phyloP scores from a whole-genome alignment of 2,113 vertebrate species.

The Girardinichthys multiradiatus region DNA sequence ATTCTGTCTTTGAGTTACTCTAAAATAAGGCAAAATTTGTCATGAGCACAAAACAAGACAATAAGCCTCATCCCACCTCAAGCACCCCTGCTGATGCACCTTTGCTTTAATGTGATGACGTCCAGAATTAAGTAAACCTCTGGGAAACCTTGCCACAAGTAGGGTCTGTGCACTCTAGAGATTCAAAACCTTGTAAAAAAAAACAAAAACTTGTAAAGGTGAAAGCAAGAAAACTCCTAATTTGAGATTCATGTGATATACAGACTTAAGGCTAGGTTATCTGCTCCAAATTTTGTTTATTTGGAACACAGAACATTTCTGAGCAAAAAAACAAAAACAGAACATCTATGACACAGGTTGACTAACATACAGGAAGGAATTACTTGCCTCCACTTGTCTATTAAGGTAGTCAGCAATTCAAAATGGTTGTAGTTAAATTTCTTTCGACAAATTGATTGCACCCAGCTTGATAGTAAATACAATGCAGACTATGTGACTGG shows the following conservation, averaged over 20 bases:
- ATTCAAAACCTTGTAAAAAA: conserved; percentile 14
- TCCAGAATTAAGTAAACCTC: conserved; percentile 41
- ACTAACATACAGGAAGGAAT: conserved; percentile 25
- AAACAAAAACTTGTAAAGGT: conserved; percentile 19
- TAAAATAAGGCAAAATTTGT: conserved; percentile 24
- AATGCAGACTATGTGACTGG: conserved; percentile 34
- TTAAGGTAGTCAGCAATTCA: conserved; percentile 15
- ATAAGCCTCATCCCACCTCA: neutral
- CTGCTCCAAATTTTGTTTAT: conserved; percentile 32
- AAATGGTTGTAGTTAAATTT: conserved; percentile 13
- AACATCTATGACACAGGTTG: conserved; percentile 13
- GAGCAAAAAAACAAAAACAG: neutral
- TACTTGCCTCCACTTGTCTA: conserved; percentile 6
- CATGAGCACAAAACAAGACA: conserved; percentile 17
- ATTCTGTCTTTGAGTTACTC: conserved; percentile 22
- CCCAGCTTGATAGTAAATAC: conserved; percentile 51
- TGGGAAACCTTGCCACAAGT: conserved; percentile 52
- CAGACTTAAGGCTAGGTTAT: conserved; percentile 33
- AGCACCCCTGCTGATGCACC: conserved; percentile 6
- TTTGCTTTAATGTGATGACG: conserved; percentile 17
- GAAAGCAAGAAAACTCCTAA: conserved; percentile 34
- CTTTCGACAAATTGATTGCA: conserved; percentile 42
- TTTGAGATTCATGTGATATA: conserved; percentile 48
- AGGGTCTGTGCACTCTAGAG: conserved; percentile 15
- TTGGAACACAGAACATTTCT: conserved; percentile 15